Evolutionary conservation across 1,140 invertebrate species (phyloP).

Genomic region (Drosophila busckii): DNA sequence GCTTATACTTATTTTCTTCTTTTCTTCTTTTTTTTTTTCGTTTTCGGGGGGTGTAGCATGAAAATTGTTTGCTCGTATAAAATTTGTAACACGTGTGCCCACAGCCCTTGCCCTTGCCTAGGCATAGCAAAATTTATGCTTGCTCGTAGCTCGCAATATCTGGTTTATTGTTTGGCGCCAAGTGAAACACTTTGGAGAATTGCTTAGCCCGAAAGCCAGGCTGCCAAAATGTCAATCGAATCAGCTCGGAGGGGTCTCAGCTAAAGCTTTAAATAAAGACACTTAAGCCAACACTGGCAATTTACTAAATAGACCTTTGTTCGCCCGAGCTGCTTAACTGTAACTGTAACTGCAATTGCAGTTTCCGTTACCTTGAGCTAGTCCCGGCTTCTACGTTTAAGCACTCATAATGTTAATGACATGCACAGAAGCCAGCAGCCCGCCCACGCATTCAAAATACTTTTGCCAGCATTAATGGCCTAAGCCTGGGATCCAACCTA

Average conservation of each 20-base stretch:
- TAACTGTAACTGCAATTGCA: slow-evolving; percentile 45
- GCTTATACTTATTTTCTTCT: slow-evolving; percentile 14
- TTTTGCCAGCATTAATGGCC: slow-evolving; percentile 25
- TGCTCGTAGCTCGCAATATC: slow-evolving; percentile 32
- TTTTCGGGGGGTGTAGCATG: slow-evolving; percentile 10
- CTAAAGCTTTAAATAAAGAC: background rate
- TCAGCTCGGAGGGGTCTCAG: background rate
- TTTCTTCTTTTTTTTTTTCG: slow-evolving; percentile 7
- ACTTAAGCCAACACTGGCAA: slow-evolving; percentile 28
- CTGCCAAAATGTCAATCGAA: slow-evolving; percentile 35
- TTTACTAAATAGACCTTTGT: slow-evolving; percentile 22
- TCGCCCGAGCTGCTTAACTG: slow-evolving; percentile 15
- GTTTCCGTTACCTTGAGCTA: slow-evolving; percentile 66
- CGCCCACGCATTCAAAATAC: slow-evolving; percentile 33
- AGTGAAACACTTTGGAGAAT: slow-evolving; percentile 73
- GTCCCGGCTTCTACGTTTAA: slow-evolving; percentile 47
- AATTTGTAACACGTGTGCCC: slow-evolving; percentile 72
- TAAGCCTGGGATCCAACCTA: slow-evolving; percentile 6
- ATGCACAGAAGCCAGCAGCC: slow-evolving; percentile 43
- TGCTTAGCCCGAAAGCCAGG: slow-evolving; percentile 20
- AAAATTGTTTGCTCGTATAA: slow-evolving; percentile 67
- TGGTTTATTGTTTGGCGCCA: slow-evolving; percentile 70
- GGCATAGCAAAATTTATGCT: slow-evolving; percentile 59
- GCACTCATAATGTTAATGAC: slow-evolving; percentile 76
- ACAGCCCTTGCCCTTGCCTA: slow-evolving; percentile 24